Conservation (phyloP, 2,113 vertebrate genomes). For the Recurvirostra avosetta region DNA sequence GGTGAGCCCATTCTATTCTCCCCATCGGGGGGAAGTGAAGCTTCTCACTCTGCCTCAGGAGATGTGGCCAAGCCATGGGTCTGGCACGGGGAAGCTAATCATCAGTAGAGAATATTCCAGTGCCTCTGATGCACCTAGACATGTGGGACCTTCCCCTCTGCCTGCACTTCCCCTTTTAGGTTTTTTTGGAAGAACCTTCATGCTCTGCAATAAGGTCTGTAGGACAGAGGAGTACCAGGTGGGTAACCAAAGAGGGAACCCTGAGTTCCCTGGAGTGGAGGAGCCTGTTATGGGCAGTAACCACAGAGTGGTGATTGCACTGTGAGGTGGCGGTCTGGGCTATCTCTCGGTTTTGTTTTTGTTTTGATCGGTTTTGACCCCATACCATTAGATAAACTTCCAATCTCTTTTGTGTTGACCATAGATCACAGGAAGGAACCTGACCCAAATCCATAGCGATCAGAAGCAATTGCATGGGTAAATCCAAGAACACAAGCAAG, state of each 20-base stretch:
- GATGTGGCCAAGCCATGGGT: too few relatives aligned
- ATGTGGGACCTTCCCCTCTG: neutral
- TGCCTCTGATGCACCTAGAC: neutral
- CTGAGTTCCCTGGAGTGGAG: fast-evolving
- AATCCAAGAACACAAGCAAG: neutral
- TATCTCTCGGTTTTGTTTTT: neutral
- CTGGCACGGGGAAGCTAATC: neutral
- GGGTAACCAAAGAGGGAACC: neutral
- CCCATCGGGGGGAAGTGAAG: neutral
- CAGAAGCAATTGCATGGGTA: neutral
- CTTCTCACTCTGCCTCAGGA: neutral
- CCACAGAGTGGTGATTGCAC: neutral
- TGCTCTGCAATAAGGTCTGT: neutral
- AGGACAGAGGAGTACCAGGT: neutral
- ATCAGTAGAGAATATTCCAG: neutral
- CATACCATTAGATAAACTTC: neutral
- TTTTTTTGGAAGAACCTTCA: neutral
- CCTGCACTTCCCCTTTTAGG: neutral
- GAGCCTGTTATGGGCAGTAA: neutral
- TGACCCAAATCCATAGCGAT: neutral
- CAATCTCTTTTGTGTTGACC: neutral
- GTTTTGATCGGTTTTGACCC: neutral
- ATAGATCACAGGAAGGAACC: neutral
- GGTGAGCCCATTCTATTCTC: neutral
- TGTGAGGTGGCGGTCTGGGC: neutral